Percentiles rank a stretch among this genome's conserved stretches.
phyloP scores from a whole-genome alignment of 2,888 invertebrate species.

The Phoronis australis region DNA sequence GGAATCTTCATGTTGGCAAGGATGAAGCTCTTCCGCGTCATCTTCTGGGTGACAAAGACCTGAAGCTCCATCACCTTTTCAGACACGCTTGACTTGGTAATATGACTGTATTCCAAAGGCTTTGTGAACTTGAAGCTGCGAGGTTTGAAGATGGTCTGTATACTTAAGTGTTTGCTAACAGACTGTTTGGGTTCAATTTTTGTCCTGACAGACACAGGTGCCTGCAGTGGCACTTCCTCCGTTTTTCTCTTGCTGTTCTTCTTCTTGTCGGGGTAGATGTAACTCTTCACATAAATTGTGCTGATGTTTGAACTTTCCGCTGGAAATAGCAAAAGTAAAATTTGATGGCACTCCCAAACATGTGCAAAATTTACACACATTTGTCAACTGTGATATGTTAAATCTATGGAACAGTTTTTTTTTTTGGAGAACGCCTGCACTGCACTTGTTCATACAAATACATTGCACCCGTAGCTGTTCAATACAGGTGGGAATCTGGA shows the following conservation, averaged over 20 bases:
- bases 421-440: no score
- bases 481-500: no score
- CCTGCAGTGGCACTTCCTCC: constrained; percentile 34
- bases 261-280: constrained; percentile 37
- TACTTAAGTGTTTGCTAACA: constrained; percentile 11
- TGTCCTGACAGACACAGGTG: constrained; percentile 1
- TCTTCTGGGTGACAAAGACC: constrained; percentile 40
- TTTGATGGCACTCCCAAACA: no score
- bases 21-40: constrained; percentile 30
- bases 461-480: no score
- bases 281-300: constrained; percentile 38
- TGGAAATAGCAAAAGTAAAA: constrained; percentile 18
- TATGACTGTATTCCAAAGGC: constrained; percentile 34
- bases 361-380: no score
- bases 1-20: constrained; percentile 37
- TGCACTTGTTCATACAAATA: no score
- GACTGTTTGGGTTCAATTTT: constrained; percentile 15
- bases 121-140: constrained; percentile 19
- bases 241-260: constrained; percentile 39
- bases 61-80: constrained; percentile 33
- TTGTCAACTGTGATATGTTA: no score
- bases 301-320: constrained; percentile 43
- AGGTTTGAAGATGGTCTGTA: constrained; percentile 8
- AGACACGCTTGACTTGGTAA: constrained; percentile 26
- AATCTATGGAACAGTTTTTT: no score